phyloP scores from a whole-genome alignment of 92 coral and sea anemone genomes.

The Zoanthus sansibaricus region DNA sequence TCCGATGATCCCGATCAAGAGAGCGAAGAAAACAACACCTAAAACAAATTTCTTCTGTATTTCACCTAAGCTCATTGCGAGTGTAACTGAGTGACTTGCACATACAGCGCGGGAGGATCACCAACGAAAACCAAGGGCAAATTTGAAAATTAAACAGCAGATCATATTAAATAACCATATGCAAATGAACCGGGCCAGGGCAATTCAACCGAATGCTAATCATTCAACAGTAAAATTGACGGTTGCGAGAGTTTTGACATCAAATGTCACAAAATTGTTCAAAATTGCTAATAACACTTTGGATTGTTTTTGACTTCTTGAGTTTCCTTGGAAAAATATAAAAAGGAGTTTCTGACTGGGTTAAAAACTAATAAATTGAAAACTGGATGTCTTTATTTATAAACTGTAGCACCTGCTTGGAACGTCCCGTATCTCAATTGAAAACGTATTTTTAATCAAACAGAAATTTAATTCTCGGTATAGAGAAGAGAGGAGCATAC shows the following conservation, averaged over 20 bases:
- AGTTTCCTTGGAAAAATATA: background rate
- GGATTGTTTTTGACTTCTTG: background rate
- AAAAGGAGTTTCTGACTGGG: background rate
- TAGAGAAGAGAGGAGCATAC: too few relatives aligned
- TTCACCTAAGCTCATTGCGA: slow-evolving; percentile 18
- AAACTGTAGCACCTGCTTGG: background rate
- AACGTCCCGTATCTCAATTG: background rate
- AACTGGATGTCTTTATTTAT: background rate
- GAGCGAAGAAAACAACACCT: slow-evolving; percentile 28
- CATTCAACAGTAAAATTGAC: slow-evolving; percentile 20
- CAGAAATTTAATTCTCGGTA: too few relatives aligned
- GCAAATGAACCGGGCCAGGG: slow-evolving; percentile 16
- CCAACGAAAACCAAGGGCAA: background rate
- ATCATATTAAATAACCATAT: slow-evolving; percentile 21
- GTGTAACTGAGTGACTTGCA: background rate
- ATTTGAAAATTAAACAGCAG: background rate
- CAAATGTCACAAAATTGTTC: background rate
- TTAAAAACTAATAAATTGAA: background rate
- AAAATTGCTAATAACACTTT: background rate
- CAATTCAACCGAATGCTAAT: slow-evolving; percentile 30
- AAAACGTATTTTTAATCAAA: background rate
- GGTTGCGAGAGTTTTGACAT: slow-evolving; percentile 9
- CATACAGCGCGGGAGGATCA: background rate
- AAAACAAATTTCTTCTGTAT: slow-evolving; percentile 31
- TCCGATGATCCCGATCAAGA: slow-evolving; percentile 34